Percentiles rank a stretch among this genome's conserved stretches.
Evolutionary conservation across 2,888 invertebrate species (phyloP).

Genomic region (Lasioglossum villosulum): DNA sequence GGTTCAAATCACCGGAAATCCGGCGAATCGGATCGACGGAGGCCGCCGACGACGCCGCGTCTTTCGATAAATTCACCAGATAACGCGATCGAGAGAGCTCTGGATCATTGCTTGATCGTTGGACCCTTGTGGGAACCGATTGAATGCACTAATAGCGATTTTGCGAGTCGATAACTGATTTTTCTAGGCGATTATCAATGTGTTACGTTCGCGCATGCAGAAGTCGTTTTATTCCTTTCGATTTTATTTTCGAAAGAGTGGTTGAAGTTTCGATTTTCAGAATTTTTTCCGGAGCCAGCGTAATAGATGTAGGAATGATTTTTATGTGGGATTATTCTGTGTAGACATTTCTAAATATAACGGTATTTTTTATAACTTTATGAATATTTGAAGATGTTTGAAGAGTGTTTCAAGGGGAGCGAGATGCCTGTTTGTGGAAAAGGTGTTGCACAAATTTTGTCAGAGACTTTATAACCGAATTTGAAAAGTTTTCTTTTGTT

Average conservation of each 20-base stretch:
- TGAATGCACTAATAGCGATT: not conserved
- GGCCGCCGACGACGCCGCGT: conserved; percentile 1
- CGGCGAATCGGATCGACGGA: conserved; percentile 40
- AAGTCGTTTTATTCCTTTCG: not conserved
- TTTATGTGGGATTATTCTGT: not conserved
- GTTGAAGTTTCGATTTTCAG: not conserved
- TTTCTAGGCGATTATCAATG: not conserved
- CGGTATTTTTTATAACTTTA: not conserved
- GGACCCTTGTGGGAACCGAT: not conserved
- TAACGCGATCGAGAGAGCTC: conserved; percentile 11
- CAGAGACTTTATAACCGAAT: not conserved
- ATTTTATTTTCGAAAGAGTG: not conserved
- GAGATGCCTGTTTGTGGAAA: not conserved
- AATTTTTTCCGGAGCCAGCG: not conserved
- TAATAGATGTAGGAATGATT: not conserved
- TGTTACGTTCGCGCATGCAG: not conserved
- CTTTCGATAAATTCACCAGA: conserved; percentile 4
- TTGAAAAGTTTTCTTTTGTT: not conserved
- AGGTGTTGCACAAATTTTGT: not conserved
- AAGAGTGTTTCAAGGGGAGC: too few species aligned
- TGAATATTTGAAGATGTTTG: too few species aligned
- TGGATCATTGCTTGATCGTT: not conserved
- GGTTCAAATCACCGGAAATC: conserved; percentile 61
- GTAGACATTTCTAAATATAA: not conserved
- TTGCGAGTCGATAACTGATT: not conserved